These are phyloP conservation scores for Napeogenes inachia DNA, from an alignment of 2,888 invertebrate species.

Conservation along the genomic window DNA sequence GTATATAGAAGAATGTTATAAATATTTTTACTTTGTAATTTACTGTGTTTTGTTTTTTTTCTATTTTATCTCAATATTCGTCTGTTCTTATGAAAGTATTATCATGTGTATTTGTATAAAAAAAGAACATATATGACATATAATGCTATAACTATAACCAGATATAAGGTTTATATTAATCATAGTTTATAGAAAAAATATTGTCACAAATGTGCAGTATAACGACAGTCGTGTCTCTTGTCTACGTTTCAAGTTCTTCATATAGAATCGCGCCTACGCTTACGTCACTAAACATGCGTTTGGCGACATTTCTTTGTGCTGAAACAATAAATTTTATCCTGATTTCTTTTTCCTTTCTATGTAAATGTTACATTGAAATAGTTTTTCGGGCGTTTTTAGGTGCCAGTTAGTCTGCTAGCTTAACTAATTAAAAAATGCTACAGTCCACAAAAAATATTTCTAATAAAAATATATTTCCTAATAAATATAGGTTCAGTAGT, in stretches of 20 bases:
- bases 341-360: constrained; percentile 14
- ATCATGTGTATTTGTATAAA: no score
- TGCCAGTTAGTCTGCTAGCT: no score
- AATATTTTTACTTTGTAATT: no score
- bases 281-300: constrained; percentile 21
- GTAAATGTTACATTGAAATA: constrained; percentile 2
- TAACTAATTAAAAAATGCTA: constrained; percentile 5
- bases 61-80: neutral
- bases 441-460: no score
- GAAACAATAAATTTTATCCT: constrained; percentile 16
- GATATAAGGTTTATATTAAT: no score
- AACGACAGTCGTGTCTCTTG: constrained; percentile 13
- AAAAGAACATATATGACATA: no score
- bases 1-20: no score
- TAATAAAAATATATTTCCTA: no score
- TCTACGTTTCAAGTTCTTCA: constrained; percentile 5
- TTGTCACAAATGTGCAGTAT: neutral
- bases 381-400: neutral
- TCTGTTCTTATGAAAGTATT: neutral
- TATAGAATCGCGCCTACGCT: constrained; percentile 20
- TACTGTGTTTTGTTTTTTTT: no score
- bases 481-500: no score
- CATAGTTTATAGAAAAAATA: no score
- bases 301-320: constrained; percentile 17
- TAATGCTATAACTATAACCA: no score